Evolutionary conservation across 2,888 invertebrate genomes (phyloP).

Genomic region (Pseudoips prasinana): DNA sequence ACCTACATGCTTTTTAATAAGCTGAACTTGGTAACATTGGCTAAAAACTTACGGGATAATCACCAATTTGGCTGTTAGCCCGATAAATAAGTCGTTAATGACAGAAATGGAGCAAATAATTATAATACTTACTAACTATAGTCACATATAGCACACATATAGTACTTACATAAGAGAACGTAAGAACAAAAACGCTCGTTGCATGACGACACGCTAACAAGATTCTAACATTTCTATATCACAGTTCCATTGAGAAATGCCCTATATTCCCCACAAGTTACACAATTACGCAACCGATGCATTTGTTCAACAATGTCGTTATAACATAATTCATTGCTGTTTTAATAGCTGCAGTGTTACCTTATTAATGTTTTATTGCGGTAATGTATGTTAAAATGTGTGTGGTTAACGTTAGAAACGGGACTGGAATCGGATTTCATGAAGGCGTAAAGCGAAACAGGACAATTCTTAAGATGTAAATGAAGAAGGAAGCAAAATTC

Average conservation of each 20-base stretch:
- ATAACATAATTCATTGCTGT: slow-evolving; percentile 21
- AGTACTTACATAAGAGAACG: slow-evolving; percentile 3
- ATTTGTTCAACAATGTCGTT: slow-evolving; percentile 2
- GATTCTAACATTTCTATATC: slow-evolving; percentile 2
- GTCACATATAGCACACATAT: too few species aligned
- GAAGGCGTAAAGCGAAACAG: slow-evolving; percentile 26
- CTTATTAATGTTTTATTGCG: slow-evolving; percentile 7
- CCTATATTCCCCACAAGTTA: slow-evolving; percentile 40
- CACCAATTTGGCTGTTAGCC: too few species aligned
- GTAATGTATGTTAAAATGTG: slow-evolving; percentile 7
- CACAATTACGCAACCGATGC: slow-evolving; percentile 14
- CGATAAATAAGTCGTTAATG: too few species aligned
- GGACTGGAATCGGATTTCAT: slow-evolving; percentile 34
- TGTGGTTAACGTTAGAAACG: slow-evolving; percentile 9
- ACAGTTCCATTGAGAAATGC: slow-evolving; percentile 37
- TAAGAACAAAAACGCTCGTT: slow-evolving; percentile 21
- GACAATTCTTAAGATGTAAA: slow-evolving; percentile 28
- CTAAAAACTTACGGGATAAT: too few species aligned
- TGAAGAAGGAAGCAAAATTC: slow-evolving; percentile 22
- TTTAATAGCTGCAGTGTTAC: slow-evolving; percentile 7
- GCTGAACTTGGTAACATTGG: too few species aligned
- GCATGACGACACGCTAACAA: slow-evolving; percentile 15
- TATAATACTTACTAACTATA: too few species aligned
- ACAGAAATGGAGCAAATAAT: too few species aligned
- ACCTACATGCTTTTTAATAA: too few species aligned